These are phyloP conservation scores for Augochlora pura DNA, from an alignment of 1,140 invertebrate genomes.

Conservation along the genomic window DNA sequence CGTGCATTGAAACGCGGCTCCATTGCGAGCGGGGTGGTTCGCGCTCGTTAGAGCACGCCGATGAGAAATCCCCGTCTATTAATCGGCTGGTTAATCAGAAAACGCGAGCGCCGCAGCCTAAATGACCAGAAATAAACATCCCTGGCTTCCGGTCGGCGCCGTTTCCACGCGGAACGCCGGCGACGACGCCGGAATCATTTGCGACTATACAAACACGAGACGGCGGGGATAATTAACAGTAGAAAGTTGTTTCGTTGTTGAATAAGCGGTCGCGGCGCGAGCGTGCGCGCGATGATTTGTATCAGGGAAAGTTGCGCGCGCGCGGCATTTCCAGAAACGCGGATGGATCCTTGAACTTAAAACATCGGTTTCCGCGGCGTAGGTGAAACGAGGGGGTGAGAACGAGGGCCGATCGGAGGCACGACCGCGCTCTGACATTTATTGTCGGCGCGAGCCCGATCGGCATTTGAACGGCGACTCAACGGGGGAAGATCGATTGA, in stretches of 20 bases:
- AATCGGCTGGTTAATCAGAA: no score
- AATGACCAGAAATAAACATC: no score
- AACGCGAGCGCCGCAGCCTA: no score
- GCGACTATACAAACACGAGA: conserved; percentile 4
- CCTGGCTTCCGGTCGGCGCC: no score
- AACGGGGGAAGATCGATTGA: conserved; percentile 50
- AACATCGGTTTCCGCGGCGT: conserved; percentile 26
- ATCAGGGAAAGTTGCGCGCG: conserved; percentile 31
- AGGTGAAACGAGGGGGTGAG: no score
- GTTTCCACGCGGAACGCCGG: not conserved
- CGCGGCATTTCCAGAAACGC: conserved; percentile 25
- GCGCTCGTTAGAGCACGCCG: no score
- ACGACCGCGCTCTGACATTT: conserved; percentile 40
- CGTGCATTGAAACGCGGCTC: no score
- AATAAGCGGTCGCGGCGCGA: not conserved
- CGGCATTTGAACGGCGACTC: not conserved
- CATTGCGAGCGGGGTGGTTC: no score
- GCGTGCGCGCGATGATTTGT: conserved; percentile 27
- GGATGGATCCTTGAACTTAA: conserved; percentile 22
- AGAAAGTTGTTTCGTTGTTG: conserved; percentile 24
- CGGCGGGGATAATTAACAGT: conserved; percentile 32
- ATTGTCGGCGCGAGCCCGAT: conserved; percentile 5
- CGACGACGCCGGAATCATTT: conserved; percentile 15
- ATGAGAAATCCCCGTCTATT: no score
- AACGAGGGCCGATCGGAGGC: conserved; percentile 34